Evolutionary conservation across 23 tunicate genomes (phyloP), one percentile per base, ranked within the genome.

Genomic region (Oikopleura vanhoeffeni): DNA sequence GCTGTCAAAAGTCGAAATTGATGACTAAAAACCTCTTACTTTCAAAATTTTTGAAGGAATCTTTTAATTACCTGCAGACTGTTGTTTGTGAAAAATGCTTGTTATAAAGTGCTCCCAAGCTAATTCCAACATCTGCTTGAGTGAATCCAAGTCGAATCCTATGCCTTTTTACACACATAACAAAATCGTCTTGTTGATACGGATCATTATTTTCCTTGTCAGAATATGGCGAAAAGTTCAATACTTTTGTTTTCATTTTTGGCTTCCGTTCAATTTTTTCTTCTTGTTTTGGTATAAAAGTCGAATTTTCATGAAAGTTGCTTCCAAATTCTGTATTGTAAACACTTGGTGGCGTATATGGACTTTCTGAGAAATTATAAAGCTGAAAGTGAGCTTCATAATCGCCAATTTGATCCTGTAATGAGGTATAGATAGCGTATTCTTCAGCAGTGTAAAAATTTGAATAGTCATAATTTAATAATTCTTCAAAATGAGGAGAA

Each of bases 81-180:
- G 79, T 71, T 30, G 79, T 71, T 38, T 71, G 79, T 32, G 79
- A 71, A 30, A 71, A 71, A 2, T 71, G 79, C 38, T 71, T 71
- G 38, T 30, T 30, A 38, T 71, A 71, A 33, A 71, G 27, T 71
- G 79, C 79, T 2, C 79, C 79, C 79, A 71, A 30, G 38, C 79
- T 71, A 71, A 30, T 13, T 18, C 79, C 79, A 3, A 71, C 27
- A 30, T 71, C 79, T 71, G 79, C 79, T 30, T 71, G 79, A 32
- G 79, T 71, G 79, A 71, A 71, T 3, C 79, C 79, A 32, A 71
- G 79, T 18, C 79, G 34, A 13, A 71, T 71, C 4, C 79, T 33
- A 4, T 13, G 34, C 27, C 79, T 33, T 71, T 71, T 71, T 2
- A 71, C 79, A 18, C 27, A 30, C 79, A 71, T 71, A 2, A 71